Conservation (phyloP, 1,140 invertebrate genomes). For the Brachionus koreanus region DNA sequence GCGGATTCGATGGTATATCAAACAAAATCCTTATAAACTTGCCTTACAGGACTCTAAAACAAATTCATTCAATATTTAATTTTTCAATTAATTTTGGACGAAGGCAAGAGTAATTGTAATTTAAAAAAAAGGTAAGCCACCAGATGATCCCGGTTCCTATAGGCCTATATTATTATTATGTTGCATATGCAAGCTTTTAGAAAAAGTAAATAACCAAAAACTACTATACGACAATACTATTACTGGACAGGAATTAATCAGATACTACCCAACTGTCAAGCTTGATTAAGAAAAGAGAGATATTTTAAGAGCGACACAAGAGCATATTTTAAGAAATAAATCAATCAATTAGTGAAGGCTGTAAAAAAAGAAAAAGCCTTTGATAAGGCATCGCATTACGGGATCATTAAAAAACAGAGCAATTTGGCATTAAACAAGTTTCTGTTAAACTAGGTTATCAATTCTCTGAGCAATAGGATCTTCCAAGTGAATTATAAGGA, state of each 20-base stretch:
- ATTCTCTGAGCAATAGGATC: neutral
- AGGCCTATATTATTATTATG: constrained; percentile 45
- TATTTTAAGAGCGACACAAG: constrained; percentile 52
- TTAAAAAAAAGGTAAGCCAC: constrained; percentile 45
- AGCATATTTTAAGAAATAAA: constrained; percentile 53
- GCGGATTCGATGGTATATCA: constrained; percentile 23
- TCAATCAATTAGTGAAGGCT: constrained; percentile 50
- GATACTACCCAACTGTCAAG: constrained; percentile 36
- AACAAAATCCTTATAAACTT: constrained; percentile 33
- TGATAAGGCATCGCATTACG: constrained; percentile 54
- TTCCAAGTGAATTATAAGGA: neutral
- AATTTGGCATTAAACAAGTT: neutral
- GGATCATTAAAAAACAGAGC: constrained; percentile 51
- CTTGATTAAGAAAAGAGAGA: constrained; percentile 50
- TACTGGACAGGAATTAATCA: constrained; percentile 39
- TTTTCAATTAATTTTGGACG: constrained; percentile 43
- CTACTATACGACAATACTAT: too few species aligned
- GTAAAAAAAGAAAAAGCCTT: constrained; percentile 56
- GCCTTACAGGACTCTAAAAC: neutral
- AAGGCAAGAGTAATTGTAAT: constrained; percentile 44
- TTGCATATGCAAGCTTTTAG: constrained; percentile 43
- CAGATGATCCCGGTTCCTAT: constrained; percentile 23
- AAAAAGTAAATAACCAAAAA: constrained; percentile 44
- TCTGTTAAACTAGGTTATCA: neutral
- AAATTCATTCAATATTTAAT: neutral